Percentiles rank a stretch among this genome's conserved stretches.
These are phyloP conservation scores for Epirrhoe tristata DNA, from an alignment of 2,888 invertebrate genomes.

Conservation along the genomic window DNA sequence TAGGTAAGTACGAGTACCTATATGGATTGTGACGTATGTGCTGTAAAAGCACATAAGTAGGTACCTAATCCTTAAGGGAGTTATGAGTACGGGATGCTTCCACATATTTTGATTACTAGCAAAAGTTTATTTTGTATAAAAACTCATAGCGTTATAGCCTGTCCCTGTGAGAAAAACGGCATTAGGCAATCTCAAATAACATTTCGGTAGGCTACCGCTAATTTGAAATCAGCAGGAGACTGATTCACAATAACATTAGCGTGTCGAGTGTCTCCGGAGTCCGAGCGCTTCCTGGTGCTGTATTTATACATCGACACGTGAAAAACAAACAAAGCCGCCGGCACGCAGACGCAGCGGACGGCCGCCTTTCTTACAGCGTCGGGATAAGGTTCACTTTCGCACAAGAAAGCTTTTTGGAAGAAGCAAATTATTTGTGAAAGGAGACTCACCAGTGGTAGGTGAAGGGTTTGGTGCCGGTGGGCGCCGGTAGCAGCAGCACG, in stretches of 20 bases:
- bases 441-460: conserved; percentile 68
- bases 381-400: conserved; percentile 45
- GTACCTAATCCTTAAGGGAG: too few species aligned
- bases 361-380: conserved; percentile 43
- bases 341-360: conserved; percentile 35
- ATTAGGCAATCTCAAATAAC: conserved; percentile 32
- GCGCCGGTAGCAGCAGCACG: conserved; percentile 61
- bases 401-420: conserved; percentile 5
- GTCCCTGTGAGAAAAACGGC: conserved; percentile 27
- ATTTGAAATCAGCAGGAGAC: conserved; percentile 34
- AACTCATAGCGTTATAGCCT: too few species aligned
- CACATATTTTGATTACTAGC: too few species aligned
- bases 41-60: too few species aligned
- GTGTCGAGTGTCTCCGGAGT: conserved; percentile 64
- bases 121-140: too few species aligned
- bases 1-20: too few species aligned
- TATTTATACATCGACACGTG: conserved; percentile 80
- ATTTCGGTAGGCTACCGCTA: conserved; percentile 33
- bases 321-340: conserved; percentile 81
- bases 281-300: conserved; percentile 72
- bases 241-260: conserved; percentile 55
- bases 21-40: too few species aligned
- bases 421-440: conserved; percentile 15
- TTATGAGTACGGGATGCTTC: too few species aligned
- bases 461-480: conserved; percentile 75